phyloP scores from a whole-genome alignment of 2,888 invertebrate species.

The Cryptophagus acutangulus region DNA sequence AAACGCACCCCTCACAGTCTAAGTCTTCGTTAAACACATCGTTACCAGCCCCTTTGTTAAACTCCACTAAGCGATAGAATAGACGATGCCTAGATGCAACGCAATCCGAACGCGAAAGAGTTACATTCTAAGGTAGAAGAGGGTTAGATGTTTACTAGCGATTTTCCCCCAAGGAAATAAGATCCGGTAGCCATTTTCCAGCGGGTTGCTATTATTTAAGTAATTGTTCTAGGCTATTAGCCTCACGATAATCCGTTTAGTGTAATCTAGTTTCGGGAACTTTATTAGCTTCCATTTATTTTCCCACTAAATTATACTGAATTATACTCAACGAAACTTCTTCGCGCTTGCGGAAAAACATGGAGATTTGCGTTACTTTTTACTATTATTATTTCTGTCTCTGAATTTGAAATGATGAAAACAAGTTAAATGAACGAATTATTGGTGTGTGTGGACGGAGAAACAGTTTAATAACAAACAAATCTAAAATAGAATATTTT shows the following conservation, averaged over 20 bases:
- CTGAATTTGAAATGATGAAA: too few relatives aligned
- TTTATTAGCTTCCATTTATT: conserved; percentile 32
- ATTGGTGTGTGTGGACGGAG: too few relatives aligned
- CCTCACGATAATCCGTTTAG: conserved; percentile 45
- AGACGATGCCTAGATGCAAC: conserved; percentile 23
- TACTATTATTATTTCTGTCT: too few relatives aligned
- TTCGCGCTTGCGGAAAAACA: too few relatives aligned
- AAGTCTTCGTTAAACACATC: conserved; percentile 38
- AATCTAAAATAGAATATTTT: too few relatives aligned
- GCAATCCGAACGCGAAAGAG: background rate
- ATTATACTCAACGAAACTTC: too few relatives aligned
- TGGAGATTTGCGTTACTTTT: too few relatives aligned
- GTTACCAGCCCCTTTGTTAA: conserved; percentile 43
- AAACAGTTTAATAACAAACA: too few relatives aligned
- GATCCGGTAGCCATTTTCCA: conserved; percentile 47
- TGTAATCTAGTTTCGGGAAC: conserved; percentile 40
- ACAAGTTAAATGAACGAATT: too few relatives aligned
- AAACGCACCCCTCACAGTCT: background rate
- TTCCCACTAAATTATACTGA: conserved; percentile 11
- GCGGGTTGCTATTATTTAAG: conserved; percentile 47
- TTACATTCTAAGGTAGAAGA: conserved; percentile 28
- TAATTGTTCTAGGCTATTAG: conserved; percentile 48
- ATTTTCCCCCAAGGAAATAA: conserved; percentile 46
- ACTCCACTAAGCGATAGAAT: conserved; percentile 31
- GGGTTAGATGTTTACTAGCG: conserved; percentile 41